phyloP scores from a whole-genome alignment of 2,888 invertebrate genomes.

The Meloe dianella region DNA sequence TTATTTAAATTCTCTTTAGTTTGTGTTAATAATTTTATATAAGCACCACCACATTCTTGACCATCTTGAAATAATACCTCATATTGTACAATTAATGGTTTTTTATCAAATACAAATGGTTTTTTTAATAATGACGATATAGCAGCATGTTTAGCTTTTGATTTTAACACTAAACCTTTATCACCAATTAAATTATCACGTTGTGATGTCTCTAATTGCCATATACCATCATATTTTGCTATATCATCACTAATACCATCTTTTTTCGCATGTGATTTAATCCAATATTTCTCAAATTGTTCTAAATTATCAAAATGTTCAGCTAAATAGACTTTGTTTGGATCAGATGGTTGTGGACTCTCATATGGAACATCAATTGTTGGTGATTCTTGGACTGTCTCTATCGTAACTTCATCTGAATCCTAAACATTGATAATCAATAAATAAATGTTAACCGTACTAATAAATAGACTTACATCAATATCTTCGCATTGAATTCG shows the following conservation, averaged over 20 bases:
- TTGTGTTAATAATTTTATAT: slow-evolving; percentile 85
- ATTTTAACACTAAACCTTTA: slow-evolving; percentile 85
- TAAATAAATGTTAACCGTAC: background rate
- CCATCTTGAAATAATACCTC: slow-evolving; percentile 90
- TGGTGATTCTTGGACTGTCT: slow-evolving; percentile 46
- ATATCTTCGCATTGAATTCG: slow-evolving; percentile 21
- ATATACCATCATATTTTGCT: slow-evolving; percentile 92
- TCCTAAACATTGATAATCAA: slow-evolving; percentile 7
- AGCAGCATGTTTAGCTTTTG: slow-evolving; percentile 96
- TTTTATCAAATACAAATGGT: slow-evolving; percentile 83
- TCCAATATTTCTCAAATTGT: slow-evolving; percentile 80
- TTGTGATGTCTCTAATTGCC: slow-evolving; percentile 77
- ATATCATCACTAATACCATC: slow-evolving; percentile 85
- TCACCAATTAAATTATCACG: slow-evolving; percentile 80
- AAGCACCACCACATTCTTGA: slow-evolving; percentile 98
- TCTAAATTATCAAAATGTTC: slow-evolving; percentile 86
- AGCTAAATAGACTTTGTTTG: slow-evolving; percentile 72
- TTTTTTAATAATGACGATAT: slow-evolving; percentile 79
- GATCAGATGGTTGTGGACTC: slow-evolving; percentile 71
- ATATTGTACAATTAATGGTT: slow-evolving; percentile 90
- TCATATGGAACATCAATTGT: slow-evolving; percentile 66
- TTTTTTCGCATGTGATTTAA: slow-evolving; percentile 89
- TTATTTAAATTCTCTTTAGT: slow-evolving; percentile 74
- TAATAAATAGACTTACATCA: slow-evolving; percentile 21
- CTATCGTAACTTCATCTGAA: slow-evolving; percentile 50